These are phyloP conservation scores for Megastigmus dorsalis DNA, from an alignment of 2,888 invertebrate species.

Conservation along the genomic window DNA sequence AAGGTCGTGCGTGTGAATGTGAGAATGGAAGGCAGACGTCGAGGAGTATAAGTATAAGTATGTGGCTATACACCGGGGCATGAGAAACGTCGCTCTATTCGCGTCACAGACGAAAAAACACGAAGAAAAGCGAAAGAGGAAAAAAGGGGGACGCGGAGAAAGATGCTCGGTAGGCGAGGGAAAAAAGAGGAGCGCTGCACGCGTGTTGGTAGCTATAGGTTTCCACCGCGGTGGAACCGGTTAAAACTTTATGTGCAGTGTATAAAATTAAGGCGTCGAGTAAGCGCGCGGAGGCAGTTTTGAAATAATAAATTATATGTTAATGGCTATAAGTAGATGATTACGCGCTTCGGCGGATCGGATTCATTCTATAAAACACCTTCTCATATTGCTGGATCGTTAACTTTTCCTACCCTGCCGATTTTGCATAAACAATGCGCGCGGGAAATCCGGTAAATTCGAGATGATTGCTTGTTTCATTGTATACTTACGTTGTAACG, in stretches of 20 bases:
- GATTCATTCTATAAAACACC: no score
- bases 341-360: constrained; percentile 5
- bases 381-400: no score
- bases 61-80: no score
- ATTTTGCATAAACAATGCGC: no score
- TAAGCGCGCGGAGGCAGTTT: no score
- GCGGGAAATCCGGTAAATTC: no score
- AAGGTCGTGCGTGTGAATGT: neutral
- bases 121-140: constrained; percentile 25
- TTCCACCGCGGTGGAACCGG: neutral
- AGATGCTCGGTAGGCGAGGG: no score
- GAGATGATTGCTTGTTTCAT: no score
- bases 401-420: no score
- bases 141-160: neutral
- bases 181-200: neutral
- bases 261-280: neutral
- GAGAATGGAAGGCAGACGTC: neutral
- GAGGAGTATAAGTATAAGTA: neutral
- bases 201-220: neutral
- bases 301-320: constrained; percentile 6
- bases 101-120: constrained; percentile 43
- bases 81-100: constrained; percentile 27
- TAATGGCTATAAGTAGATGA: constrained; percentile 1
- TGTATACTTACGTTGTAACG: no score
- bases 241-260: neutral